Evolutionary conservation across 2,113 vertebrate species (phyloP).

Genomic region (Pimephales promelas): DNA sequence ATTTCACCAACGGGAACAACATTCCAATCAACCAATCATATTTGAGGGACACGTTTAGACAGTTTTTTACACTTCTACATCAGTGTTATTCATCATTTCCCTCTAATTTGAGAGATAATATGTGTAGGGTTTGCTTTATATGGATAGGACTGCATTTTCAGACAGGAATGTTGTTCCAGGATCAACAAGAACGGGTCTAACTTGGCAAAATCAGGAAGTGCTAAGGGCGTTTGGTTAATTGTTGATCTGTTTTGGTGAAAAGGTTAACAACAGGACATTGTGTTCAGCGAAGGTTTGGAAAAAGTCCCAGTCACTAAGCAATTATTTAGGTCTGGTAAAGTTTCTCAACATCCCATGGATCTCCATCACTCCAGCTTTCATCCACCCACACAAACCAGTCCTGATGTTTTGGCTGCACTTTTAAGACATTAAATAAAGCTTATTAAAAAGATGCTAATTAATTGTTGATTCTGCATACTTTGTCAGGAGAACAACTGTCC

Average conservation of each 20-base stretch:
- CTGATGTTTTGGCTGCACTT: not conserved
- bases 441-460: slow-evolving; percentile 6
- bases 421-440: not conserved
- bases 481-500: not conserved
- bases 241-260: not conserved
- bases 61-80: too few relatives aligned
- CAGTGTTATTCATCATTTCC: too few relatives aligned
- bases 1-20: too few relatives aligned
- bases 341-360: not conserved
- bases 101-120: too few relatives aligned
- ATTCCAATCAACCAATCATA: too few relatives aligned
- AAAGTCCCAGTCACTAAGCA: not conserved
- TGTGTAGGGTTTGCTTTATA: too few relatives aligned
- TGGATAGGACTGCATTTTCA: too few relatives aligned
- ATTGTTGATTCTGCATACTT: not conserved
- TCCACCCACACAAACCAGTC: not conserved
- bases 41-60: too few relatives aligned
- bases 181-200: too few relatives aligned
- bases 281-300: not conserved
- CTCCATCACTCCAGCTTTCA: not conserved
- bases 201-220: too few relatives aligned
- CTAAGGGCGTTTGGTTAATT: not conserved
- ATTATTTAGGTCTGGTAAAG: slow-evolving; percentile 20
- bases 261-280: not conserved
- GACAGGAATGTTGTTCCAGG: too few relatives aligned